These are phyloP conservation scores for Melanerpes formicivorus DNA, from an alignment of 2,113 vertebrate genomes.

Conservation along the genomic window DNA sequence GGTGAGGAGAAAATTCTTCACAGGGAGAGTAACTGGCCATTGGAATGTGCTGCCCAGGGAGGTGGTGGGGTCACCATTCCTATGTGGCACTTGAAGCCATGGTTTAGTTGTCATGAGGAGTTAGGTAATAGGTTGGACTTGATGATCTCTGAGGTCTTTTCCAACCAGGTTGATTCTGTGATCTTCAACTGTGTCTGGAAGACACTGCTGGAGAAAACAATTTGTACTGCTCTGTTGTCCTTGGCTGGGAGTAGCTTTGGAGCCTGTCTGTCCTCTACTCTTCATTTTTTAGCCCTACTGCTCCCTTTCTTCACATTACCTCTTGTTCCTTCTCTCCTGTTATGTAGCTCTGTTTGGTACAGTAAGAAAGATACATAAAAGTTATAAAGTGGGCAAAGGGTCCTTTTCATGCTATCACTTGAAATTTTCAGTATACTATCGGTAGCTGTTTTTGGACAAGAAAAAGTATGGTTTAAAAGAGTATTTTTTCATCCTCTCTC, in stretches of 20 bases:
- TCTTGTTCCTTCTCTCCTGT: neutral
- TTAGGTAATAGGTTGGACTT: too few species aligned
- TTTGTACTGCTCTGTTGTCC: neutral
- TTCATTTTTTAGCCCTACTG: neutral
- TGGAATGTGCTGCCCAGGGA: too few species aligned
- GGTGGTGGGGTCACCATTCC: too few species aligned
- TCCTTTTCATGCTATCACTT: neutral
- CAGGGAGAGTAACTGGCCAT: too few species aligned
- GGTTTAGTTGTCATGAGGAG: too few species aligned
- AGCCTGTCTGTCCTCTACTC: neutral
- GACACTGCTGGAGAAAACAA: neutral
- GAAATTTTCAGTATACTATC: neutral
- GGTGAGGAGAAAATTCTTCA: too few species aligned
- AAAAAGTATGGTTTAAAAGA: neutral
- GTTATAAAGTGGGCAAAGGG: neutral
- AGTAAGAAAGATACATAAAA: neutral
- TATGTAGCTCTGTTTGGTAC: neutral
- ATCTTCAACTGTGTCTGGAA: neutral
- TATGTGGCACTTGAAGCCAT: too few species aligned
- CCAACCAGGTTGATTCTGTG: too few species aligned
- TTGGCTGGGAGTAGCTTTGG: neutral
- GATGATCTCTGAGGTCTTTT: too few species aligned
- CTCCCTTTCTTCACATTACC: neutral
- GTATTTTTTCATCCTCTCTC: neutral
- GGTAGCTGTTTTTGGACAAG: neutral